A percentile compares a stretch with the other conserved stretches of the same genome.
Conservation (phyloP, 2,888 invertebrate species). For the Tethea ocularis region DNA sequence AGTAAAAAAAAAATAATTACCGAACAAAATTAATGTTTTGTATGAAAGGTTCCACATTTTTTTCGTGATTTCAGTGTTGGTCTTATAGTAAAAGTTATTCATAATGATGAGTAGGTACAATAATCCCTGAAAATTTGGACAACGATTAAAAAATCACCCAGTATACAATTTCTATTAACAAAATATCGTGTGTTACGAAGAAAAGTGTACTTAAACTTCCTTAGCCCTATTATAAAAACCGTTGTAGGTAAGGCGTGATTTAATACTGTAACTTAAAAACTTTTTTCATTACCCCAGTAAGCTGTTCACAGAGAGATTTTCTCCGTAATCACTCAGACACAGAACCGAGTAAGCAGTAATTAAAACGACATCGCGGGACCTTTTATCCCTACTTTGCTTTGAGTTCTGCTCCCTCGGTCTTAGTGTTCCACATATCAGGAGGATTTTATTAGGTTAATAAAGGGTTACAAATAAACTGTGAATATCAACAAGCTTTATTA, state of each 20-base stretch:
- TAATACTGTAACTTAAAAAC: constrained; percentile 14
- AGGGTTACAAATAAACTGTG: background rate
- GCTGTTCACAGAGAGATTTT: constrained; percentile 35
- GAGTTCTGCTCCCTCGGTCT: background rate
- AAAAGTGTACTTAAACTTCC: no score
- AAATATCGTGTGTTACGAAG: no score
- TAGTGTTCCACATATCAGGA: background rate
- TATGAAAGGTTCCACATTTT: no score
- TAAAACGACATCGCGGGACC: constrained; percentile 35
- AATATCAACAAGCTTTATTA: background rate
- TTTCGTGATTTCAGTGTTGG: no score
- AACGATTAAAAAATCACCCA: no score
- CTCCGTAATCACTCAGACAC: constrained; percentile 30
- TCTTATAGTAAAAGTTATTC: no score
- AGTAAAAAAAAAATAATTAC: no score
- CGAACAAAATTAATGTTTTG: no score
- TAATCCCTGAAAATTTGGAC: no score
- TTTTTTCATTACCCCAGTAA: constrained; percentile 16
- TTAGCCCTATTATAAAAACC: background rate
- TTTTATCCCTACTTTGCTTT: constrained; percentile 27
- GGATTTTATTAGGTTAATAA: background rate
- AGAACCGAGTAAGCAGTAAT: constrained; percentile 39
- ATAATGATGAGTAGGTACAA: no score
- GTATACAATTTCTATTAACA: no score
- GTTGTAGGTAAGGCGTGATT: background rate